These are phyloP conservation scores for Drosophila repletoides DNA, from an alignment of 1,140 invertebrate species.

Conservation along the genomic window DNA sequence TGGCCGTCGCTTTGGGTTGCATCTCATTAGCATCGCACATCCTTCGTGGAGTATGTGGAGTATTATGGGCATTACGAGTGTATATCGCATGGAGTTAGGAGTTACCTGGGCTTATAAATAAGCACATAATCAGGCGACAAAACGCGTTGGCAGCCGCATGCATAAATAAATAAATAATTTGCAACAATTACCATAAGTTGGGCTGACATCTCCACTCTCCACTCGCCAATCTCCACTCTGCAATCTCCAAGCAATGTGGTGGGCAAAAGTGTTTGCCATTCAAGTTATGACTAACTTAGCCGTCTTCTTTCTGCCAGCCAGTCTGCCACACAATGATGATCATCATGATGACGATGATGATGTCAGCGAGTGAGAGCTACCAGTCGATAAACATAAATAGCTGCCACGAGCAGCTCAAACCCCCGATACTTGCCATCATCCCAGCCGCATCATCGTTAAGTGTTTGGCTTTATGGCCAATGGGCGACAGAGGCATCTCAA, in stretches of 20 bases:
- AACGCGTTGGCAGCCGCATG: slow-evolving; percentile 39
- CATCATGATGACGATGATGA: slow-evolving; percentile 56
- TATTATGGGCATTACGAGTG: too few relatives aligned
- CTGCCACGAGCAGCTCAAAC: slow-evolving; percentile 31
- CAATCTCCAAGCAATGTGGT: slow-evolving; percentile 19
- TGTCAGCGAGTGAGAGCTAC: slow-evolving; percentile 60
- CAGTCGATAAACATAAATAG: slow-evolving; percentile 78
- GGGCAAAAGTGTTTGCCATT: slow-evolving; percentile 20
- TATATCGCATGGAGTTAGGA: slow-evolving; percentile 7
- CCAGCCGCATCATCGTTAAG: slow-evolving; percentile 51
- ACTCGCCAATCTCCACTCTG: too few relatives aligned
- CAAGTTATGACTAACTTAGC: slow-evolving; percentile 63
- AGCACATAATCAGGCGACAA: slow-evolving; percentile 77
- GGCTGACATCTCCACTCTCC: slow-evolving; percentile 58
- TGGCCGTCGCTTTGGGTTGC: slow-evolving; percentile 47
- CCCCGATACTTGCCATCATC: not conserved
- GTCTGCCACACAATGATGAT: not conserved
- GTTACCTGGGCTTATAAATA: slow-evolving; percentile 67
- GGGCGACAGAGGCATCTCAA: slow-evolving; percentile 47
- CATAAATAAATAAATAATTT: slow-evolving; percentile 80
- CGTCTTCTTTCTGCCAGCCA: not conserved
- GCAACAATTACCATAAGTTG: slow-evolving; percentile 78
- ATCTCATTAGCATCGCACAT: slow-evolving; percentile 69
- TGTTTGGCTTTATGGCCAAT: slow-evolving; percentile 72
- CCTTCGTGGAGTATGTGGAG: slow-evolving; percentile 41